Evolutionary conservation across 1,140 invertebrate species (phyloP), one percentile per base, ranked within the genome.

Genomic region (Drosophila ercepeae): DNA sequence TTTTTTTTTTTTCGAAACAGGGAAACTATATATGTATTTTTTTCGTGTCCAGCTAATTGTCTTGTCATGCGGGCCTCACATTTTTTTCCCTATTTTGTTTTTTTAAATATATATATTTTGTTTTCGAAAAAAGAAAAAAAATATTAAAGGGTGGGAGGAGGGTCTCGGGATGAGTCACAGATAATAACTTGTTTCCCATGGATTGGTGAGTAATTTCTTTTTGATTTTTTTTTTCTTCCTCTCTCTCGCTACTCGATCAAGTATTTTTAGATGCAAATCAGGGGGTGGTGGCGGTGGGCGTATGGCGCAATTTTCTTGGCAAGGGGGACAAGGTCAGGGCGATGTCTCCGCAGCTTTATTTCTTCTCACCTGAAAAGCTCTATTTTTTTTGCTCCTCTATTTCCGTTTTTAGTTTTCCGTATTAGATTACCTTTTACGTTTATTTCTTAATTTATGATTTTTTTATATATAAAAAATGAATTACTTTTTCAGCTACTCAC

Each of bases 401-500:
- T 64, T 75, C 74, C 61, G 59, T 77, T 75, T 44, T 44, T 55
- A 44, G 51, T 19, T 41, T 32, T 51, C 21, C 29, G 67, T 78
- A 78, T 68, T 68, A 42, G 55, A 54, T 78, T 67, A 76, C 74
- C 42, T 2, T 9, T 11, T 44, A 18, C 19, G 8, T 8, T 36
- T 9, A 8, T 44, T 59, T 49, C 0, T 18, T 13, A 23, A 29
- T 27, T 25, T 9, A 13, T 8, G 2, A 32, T 9, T 41, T 49
- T 50, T n/a, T 32, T 16, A 57, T 48, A n/a, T n/a, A n/a, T n/a
- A n/a, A n/a, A n/a, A n/a, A n/a, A n/a, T n/a, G n/a, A n/a, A n/a
- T n/a, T n/a, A n/a, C n/a, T n/a, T n/a, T 69, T 89, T 11, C 88
- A 90, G 88, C 88, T 89, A 27, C 49, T 58, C 50, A 86, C 64